A percentile compares a stretch with the other conserved stretches of the same genome.
These are phyloP conservation scores for Piliocolobus tephrosceles DNA, from an alignment of 2,113 vertebrate species.

Conservation along the genomic window DNA sequence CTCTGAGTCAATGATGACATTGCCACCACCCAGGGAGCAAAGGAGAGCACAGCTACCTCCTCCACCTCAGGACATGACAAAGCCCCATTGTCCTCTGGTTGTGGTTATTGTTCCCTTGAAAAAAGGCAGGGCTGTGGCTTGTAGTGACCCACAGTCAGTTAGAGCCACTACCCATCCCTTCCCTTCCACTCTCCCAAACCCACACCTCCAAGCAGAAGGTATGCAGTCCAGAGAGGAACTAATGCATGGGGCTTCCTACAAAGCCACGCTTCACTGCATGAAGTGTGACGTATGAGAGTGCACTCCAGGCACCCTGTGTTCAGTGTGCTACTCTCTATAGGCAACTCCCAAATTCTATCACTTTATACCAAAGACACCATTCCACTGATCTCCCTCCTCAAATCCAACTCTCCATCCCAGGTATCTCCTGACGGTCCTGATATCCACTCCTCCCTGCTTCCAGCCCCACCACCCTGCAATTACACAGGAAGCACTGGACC, in stretches of 20 bases:
- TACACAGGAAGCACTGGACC: background rate
- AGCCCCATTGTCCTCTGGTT: background rate
- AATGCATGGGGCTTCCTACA: background rate
- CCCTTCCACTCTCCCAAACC: background rate
- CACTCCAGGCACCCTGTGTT: background rate
- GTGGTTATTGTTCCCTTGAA: background rate
- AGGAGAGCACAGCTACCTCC: background rate
- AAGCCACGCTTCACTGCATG: background rate
- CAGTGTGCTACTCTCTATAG: background rate
- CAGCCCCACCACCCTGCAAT: background rate
- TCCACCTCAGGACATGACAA: accelerated
- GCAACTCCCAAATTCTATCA: background rate
- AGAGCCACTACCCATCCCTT: background rate
- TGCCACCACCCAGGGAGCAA: background rate
- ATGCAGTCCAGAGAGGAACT: background rate
- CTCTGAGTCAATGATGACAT: background rate
- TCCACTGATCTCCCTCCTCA: background rate
- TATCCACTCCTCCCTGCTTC: background rate
- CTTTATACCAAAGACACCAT: background rate
- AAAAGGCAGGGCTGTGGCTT: background rate
- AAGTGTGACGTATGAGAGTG: background rate
- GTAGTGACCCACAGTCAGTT: background rate
- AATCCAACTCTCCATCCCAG: background rate
- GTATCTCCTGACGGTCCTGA: background rate
- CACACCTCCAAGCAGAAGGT: background rate